These are phyloP conservation scores for Lutjanus argentimaculatus DNA, from an alignment of 2,797 vertebrate species.

Conservation along the genomic window DNA sequence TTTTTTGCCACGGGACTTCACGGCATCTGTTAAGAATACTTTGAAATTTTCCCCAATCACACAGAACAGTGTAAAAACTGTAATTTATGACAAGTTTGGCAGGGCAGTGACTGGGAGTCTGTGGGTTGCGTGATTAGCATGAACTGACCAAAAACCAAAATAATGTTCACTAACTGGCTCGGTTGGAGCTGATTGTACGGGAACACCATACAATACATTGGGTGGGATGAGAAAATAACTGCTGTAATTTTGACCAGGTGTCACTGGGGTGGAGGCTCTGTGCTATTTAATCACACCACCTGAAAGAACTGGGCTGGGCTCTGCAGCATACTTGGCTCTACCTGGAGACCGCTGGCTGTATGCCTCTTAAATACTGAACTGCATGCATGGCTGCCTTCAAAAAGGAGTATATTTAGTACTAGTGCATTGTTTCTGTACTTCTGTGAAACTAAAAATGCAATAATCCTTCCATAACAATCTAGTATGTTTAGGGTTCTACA, in stretches of 20 bases:
- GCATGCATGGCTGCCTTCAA: not conserved
- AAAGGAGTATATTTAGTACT: not conserved
- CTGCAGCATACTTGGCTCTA: slow-evolving; percentile 32
- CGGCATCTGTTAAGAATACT: not conserved
- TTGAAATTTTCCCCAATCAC: not conserved
- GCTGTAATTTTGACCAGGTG: not conserved
- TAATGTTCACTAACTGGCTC: slow-evolving; percentile 38
- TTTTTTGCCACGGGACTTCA: not conserved
- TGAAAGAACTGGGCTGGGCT: slow-evolving; percentile 55
- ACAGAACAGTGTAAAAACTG: not conserved
- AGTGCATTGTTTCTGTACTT: not conserved
- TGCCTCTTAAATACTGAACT: not conserved
- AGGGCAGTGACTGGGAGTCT: not conserved
- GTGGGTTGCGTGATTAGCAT: not conserved
- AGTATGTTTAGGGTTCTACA: not conserved
- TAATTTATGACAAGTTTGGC: slow-evolving; percentile 1
- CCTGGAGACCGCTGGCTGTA: slow-evolving; percentile 23
- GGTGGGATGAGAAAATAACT: slow-evolving; percentile 31
- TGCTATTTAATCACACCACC: slow-evolving; percentile 27
- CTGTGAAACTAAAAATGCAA: not conserved
- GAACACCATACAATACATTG: slow-evolving; percentile 18
- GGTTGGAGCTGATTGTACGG: slow-evolving; percentile 11
- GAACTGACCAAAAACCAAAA: not conserved
- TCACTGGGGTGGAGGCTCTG: slow-evolving; percentile 48
- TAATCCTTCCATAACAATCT: not conserved